Evolutionary conservation across 2,113 vertebrate species (phyloP).

Genomic region (Prolemur simus): DNA sequence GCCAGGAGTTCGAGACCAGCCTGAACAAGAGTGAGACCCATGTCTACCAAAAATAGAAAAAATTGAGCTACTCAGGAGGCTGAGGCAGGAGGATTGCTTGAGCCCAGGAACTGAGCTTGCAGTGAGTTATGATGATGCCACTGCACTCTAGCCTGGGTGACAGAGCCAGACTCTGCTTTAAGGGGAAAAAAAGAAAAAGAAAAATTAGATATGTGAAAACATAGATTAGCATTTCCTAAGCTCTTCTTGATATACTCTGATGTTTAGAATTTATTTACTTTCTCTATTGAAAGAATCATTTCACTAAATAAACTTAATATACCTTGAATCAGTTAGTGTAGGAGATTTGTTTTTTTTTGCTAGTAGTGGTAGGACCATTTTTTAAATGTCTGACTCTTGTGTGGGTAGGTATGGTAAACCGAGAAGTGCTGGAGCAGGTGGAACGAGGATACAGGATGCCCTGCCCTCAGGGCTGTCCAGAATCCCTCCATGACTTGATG

Average conservation of each 20-base stretch:
- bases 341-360: background rate
- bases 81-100: too few species aligned
- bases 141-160: too few species aligned
- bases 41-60: too few species aligned
- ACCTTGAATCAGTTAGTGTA: background rate
- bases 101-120: too few species aligned
- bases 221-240: slow-evolving; percentile 4
- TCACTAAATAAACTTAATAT: slow-evolving; percentile 16
- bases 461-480: slow-evolving; percentile 95
- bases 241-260: slow-evolving; percentile 8
- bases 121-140: too few species aligned
- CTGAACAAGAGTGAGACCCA: too few species aligned
- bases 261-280: background rate
- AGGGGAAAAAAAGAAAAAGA: background rate
- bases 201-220: slow-evolving; percentile 23
- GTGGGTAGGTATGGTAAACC: slow-evolving; percentile 94
- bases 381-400: slow-evolving; percentile 24
- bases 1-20: too few species aligned
- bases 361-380: background rate
- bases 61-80: too few species aligned
- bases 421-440: slow-evolving; percentile 96
- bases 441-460: slow-evolving; percentile 97
- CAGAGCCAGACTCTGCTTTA: too few species aligned
- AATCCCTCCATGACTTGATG: slow-evolving; percentile 97
- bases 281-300: slow-evolving; percentile 1